Conservation (phyloP, 2,888 invertebrate genomes). For the Electrophaes corylata region DNA sequence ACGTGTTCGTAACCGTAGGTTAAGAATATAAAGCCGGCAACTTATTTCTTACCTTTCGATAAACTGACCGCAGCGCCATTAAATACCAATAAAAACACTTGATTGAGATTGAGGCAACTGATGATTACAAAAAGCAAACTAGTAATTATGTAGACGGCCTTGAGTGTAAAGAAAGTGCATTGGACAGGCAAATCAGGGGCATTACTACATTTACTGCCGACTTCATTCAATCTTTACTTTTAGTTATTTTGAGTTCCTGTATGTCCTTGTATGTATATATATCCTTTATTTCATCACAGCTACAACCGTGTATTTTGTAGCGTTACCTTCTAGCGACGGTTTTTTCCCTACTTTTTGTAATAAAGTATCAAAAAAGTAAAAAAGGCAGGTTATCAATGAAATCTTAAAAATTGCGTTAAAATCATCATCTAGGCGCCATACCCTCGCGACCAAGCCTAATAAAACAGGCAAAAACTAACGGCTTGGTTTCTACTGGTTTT, state of each 20-base stretch:
- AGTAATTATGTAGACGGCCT: conserved; percentile 21
- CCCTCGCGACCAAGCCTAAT: too few species aligned
- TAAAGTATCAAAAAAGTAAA: too few species aligned
- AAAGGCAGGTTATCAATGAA: too few species aligned
- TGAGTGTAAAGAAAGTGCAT: conserved; percentile 21
- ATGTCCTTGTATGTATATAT: too few species aligned
- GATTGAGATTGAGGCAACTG: conserved; percentile 12
- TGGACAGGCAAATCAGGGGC: conserved; percentile 12
- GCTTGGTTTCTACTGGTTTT: too few species aligned
- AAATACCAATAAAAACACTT: conserved; percentile 20
- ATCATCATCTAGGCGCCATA: too few species aligned
- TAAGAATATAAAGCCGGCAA: background rate
- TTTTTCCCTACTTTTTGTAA: too few species aligned
- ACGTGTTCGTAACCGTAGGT: background rate
- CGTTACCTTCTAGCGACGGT: too few species aligned
- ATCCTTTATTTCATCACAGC: too few species aligned
- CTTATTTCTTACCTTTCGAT: conserved; percentile 1
- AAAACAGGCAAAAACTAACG: too few species aligned
- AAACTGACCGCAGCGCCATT: conserved; percentile 9
- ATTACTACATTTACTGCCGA: conserved; percentile 3
- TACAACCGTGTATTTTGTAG: too few species aligned
- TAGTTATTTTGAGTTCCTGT: background rate
- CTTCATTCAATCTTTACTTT: background rate
- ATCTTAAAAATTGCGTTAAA: too few species aligned
- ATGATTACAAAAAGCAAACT: conserved; percentile 19